These are phyloP conservation scores for Blastobasis adustella DNA, from an alignment of 2,888 invertebrate genomes.

Conservation along the genomic window DNA sequence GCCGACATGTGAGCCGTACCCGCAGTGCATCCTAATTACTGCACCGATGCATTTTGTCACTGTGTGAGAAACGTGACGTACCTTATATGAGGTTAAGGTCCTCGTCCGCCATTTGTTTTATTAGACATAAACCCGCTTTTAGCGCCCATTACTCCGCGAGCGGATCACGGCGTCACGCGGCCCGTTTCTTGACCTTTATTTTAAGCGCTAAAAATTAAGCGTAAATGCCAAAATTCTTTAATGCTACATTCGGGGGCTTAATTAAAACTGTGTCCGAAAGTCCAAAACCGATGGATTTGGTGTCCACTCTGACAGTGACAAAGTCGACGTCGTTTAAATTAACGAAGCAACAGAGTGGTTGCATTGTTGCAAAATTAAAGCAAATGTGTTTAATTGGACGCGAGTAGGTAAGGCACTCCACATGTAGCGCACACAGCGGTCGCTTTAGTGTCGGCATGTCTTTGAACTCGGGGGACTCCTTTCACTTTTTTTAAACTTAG, in stretches of 20 bases:
- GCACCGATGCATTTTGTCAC: conserved; percentile 48
- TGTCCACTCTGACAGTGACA: too few species aligned
- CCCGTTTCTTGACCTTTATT: not conserved
- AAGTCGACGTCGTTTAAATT: too few species aligned
- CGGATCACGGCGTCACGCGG: not conserved
- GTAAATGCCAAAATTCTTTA: not conserved
- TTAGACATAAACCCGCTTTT: not conserved
- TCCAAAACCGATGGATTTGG: too few species aligned
- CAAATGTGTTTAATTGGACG: too few species aligned
- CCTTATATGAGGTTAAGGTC: conserved; percentile 2
- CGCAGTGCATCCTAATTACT: conserved; percentile 61
- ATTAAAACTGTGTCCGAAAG: too few species aligned
- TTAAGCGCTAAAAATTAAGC: not conserved
- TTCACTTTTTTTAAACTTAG: too few species aligned
- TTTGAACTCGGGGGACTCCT: not conserved
- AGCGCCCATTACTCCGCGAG: not conserved
- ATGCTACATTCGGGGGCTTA: too few species aligned
- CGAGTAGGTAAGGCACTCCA: too few species aligned
- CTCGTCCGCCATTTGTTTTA: conserved; percentile 1
- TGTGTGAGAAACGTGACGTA: conserved; percentile 42
- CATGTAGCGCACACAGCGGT: not conserved
- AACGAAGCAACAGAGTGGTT: too few species aligned
- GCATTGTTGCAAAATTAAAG: too few species aligned
- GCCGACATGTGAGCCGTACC: conserved; percentile 52
- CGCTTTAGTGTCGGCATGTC: not conserved